Conservation (phyloP, 2,797 vertebrate species). For the Capromys pilorides region DNA sequence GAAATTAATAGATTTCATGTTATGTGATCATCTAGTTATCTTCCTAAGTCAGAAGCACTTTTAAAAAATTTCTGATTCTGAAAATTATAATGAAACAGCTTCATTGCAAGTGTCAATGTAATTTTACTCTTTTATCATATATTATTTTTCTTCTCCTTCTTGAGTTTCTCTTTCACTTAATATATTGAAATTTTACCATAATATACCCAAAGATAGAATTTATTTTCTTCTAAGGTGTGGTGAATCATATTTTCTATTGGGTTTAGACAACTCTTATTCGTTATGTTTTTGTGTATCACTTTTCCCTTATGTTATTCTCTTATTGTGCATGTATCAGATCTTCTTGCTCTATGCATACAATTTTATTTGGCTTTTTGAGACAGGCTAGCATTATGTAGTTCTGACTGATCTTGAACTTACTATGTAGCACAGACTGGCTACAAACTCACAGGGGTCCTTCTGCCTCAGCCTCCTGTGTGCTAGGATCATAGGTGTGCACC, state of each 20-base stretch:
- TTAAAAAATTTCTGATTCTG: not conserved
- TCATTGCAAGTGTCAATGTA: not conserved
- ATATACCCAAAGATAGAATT: not conserved
- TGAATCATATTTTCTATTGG: not conserved
- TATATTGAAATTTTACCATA: not conserved
- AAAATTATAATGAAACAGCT: not conserved
- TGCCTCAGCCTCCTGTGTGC: not conserved
- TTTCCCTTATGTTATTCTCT: not conserved
- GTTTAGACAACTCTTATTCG: not conserved
- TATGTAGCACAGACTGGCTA: not conserved
- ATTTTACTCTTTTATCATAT: not conserved
- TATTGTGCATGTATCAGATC: not conserved
- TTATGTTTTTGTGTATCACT: not conserved
- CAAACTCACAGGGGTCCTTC: not conserved
- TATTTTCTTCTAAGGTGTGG: not conserved
- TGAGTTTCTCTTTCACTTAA: conserved; percentile 8
- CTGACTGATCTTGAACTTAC: not conserved
- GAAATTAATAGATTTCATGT: not conserved
- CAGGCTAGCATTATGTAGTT: not conserved
- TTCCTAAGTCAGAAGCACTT: conserved; percentile 6
- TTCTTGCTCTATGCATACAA: not conserved
- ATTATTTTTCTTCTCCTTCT: not conserved
- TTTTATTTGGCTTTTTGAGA: not conserved
- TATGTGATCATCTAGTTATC: not conserved
- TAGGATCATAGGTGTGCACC: not conserved